These are phyloP conservation scores for Arctocebus calabarensis DNA, from an alignment of 2,797 vertebrate genomes.

Conservation along the genomic window DNA sequence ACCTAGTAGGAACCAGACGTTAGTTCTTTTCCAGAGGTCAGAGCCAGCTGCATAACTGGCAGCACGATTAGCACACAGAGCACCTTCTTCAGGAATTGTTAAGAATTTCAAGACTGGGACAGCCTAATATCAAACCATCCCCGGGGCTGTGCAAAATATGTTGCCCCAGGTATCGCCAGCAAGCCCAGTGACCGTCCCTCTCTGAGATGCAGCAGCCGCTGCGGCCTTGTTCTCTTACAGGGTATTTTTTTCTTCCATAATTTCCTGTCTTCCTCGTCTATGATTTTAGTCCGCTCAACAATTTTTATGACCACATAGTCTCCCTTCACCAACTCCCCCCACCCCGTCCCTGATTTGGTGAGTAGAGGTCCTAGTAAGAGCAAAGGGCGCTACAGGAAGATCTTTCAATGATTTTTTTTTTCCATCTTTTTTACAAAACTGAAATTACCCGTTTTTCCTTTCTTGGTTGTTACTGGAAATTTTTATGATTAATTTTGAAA, in stretches of 20 bases:
- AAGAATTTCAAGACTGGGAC: background rate
- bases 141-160: background rate
- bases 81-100: background rate
- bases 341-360: background rate
- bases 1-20: background rate
- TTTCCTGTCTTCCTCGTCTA: background rate
- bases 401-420: background rate
- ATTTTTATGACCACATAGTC: background rate
- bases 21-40: background rate
- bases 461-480: background rate
- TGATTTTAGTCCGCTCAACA: background rate
- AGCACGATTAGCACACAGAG: background rate
- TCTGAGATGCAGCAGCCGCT: background rate
- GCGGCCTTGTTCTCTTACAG: background rate
- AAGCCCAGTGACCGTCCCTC: background rate
- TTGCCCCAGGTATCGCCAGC: rapidly evolving
- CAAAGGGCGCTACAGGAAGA: background rate
- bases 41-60: background rate
- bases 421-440: background rate
- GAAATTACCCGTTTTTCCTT: background rate
- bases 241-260: background rate
- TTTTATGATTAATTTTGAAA: background rate
- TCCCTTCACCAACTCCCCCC: rapidly evolving
- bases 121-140: background rate
- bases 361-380: background rate